Evolutionary conservation across 2,797 vertebrate genomes (phyloP).

Genomic region (Cebuella pygmaea): DNA sequence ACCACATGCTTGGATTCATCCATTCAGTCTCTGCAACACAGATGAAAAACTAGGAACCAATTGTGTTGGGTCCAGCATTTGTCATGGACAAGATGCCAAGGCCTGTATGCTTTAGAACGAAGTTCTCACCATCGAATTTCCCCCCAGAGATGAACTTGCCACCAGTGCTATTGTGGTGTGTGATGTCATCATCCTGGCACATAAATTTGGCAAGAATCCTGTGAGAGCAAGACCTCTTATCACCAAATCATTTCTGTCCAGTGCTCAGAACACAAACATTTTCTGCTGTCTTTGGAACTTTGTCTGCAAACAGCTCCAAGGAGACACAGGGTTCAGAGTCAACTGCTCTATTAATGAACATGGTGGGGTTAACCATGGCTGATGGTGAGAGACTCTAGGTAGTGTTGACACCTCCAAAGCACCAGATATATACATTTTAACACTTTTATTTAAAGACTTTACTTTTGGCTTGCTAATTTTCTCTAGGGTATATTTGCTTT

Average conservation of each 20-base stretch:
- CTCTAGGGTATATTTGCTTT: background rate
- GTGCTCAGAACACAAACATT: background rate
- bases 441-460: background rate
- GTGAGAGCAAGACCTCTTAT: background rate
- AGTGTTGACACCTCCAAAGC: background rate
- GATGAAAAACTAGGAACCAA: background rate
- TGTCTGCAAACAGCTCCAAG: background rate
- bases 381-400: background rate
- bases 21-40: background rate
- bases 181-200: background rate
- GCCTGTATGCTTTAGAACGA: background rate
- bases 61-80: background rate
- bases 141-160: background rate
- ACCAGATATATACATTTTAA: background rate
- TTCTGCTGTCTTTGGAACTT: background rate
- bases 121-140: background rate
- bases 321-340: background rate
- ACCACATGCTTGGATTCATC: background rate
- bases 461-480: background rate
- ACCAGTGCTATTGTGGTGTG: background rate
- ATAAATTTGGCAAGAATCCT: background rate
- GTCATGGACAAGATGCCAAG: background rate
- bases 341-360: background rate
- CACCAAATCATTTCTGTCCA: background rate
- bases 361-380: background rate